Evolutionary conservation across 2,797 vertebrate species (phyloP).

Genomic region (Meda fulgida): DNA sequence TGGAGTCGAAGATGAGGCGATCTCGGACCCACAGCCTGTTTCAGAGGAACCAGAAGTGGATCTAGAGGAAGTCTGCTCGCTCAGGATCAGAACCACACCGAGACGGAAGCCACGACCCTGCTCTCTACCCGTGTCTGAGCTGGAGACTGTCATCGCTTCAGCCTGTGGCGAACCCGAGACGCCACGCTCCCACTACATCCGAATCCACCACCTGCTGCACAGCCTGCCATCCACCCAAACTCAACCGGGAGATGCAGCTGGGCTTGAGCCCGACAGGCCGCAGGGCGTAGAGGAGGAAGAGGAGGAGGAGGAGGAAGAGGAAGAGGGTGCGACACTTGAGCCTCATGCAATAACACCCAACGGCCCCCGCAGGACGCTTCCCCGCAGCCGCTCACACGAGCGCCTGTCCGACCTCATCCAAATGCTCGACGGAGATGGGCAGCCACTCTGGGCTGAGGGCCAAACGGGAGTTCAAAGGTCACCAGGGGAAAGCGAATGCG

Average conservation of each 20-base stretch:
- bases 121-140: conserved; percentile 85
- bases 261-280: conserved; percentile 57
- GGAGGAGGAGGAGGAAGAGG: conserved; percentile 58
- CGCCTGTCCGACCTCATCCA: conserved; percentile 72
- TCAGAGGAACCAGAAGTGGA: conserved; percentile 35
- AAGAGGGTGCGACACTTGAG: conserved; percentile 70
- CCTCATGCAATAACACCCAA: conserved; percentile 61
- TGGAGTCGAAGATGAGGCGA: conserved; percentile 40
- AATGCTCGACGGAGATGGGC: conserved; percentile 72
- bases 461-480: conserved; percentile 76
- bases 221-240: conserved; percentile 78
- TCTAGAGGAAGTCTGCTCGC: conserved; percentile 63
- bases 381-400: conserved; percentile 71
- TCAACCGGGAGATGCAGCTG: conserved; percentile 54
- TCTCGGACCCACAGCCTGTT: background rate
- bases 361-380: conserved; percentile 64
- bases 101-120: conserved; percentile 82
- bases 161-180: conserved; percentile 85
- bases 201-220: conserved; percentile 86
- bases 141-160: conserved; percentile 86
- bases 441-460: conserved; percentile 75
- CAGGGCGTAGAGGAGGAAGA: conserved; percentile 67
- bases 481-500: conserved; percentile 79
- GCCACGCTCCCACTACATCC: conserved; percentile 85
- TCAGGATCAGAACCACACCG: conserved; percentile 71